Conservation (phyloP, 64 coral and sea anemone species). For the Dendrophyllia cribrosa region DNA sequence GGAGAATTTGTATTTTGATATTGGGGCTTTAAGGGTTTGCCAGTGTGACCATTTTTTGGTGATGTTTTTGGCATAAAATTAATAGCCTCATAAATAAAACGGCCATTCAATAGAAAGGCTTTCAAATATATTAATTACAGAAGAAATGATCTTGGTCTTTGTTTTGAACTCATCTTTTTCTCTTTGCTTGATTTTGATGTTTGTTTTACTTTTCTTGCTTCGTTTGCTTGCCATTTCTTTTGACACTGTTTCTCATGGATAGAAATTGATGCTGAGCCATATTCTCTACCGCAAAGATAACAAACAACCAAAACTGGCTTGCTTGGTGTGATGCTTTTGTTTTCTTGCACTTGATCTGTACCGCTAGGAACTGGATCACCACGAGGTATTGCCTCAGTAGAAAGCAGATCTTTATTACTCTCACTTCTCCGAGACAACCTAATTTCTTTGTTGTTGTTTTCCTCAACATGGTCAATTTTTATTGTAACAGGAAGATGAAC, state of each 20-base stretch:
- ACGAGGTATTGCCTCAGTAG: neutral
- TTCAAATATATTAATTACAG: neutral
- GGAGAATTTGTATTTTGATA: too few species aligned
- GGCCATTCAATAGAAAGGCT: too few species aligned
- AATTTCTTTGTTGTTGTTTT: constrained; percentile 49
- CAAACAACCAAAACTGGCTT: constrained; percentile 81
- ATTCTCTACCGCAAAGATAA: constrained; percentile 94
- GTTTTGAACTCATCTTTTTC: constrained; percentile 19
- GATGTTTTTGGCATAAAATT: too few species aligned
- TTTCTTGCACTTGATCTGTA: neutral
- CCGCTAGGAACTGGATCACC: neutral
- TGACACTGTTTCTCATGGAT: constrained; percentile 98
- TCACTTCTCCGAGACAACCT: neutral
- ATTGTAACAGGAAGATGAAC: constrained; percentile 76
- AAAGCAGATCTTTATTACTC: constrained; percentile 29
- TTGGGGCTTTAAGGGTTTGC: too few species aligned
- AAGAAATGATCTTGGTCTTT: constrained; percentile 51
- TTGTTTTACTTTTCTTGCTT: constrained; percentile 71
- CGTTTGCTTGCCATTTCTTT: constrained; percentile 71
- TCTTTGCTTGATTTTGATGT: constrained; percentile 44
- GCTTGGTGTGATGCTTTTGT: constrained; percentile 3
- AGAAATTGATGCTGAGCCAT: constrained; percentile 86
- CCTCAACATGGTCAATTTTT: constrained; percentile 47
- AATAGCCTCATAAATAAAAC: too few species aligned
- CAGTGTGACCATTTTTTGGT: too few species aligned